Conservation (phyloP, 2,113 vertebrate genomes). For the Cephalopterus ornatus region DNA sequence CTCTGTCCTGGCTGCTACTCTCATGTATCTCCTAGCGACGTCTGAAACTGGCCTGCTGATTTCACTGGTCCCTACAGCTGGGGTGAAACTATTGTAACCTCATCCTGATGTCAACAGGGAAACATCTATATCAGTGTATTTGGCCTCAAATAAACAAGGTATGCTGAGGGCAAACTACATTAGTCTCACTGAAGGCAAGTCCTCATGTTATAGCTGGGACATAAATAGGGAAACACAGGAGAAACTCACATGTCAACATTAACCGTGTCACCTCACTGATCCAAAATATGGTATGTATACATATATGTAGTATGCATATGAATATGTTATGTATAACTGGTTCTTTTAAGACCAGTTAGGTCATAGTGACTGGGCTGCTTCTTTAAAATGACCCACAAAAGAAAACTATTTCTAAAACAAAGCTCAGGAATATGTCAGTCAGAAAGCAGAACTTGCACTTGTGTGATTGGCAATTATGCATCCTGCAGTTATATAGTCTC, state of each 20-base stretch:
- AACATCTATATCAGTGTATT: accelerated
- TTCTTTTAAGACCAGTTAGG: neutral
- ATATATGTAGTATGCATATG: neutral
- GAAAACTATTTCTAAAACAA: too few relatives aligned
- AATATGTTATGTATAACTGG: neutral
- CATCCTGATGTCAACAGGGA: neutral
- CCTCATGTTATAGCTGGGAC: neutral
- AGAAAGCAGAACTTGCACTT: neutral
- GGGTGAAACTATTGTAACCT: neutral
- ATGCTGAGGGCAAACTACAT: neutral
- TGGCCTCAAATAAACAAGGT: neutral
- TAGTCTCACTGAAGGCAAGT: neutral
- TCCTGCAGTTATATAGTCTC: neutral
- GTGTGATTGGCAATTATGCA: neutral
- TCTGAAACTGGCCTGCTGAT: neutral
- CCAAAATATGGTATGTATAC: neutral
- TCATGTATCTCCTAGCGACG: accelerated
- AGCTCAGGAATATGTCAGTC: neutral
- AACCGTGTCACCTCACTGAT: neutral
- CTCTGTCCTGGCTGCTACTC: neutral
- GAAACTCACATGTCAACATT: neutral
- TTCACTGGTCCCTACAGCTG: neutral
- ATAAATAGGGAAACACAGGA: neutral
- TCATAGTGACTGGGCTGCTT: neutral
- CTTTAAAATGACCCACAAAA: neutral